Conservation (phyloP, 2,113 vertebrate species). For the Pycnonotus jocosus region DNA sequence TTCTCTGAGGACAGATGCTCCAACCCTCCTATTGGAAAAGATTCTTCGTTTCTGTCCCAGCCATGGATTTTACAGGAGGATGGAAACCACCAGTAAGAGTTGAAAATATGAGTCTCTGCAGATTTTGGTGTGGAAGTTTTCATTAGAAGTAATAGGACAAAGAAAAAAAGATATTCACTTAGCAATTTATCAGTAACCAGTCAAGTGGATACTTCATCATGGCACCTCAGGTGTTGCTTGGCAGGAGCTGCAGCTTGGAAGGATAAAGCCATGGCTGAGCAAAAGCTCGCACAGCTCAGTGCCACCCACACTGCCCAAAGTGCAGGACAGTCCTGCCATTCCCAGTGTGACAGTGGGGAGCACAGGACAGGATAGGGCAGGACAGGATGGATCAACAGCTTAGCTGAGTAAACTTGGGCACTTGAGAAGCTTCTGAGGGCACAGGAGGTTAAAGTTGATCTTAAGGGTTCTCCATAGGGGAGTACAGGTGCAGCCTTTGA, state of each 20-base stretch:
- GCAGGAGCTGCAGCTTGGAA: neutral
- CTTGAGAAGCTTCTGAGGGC: neutral
- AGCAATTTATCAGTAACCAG: neutral
- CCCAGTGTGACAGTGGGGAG: neutral
- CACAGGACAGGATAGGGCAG: neutral
- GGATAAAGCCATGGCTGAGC: neutral
- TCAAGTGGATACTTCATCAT: neutral
- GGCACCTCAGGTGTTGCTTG: neutral
- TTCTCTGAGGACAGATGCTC: neutral
- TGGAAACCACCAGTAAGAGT: neutral
- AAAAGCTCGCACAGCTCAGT: neutral
- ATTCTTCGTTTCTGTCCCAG: neutral
- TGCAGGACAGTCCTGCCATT: neutral
- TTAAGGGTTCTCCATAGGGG: neutral
- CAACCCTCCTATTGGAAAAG: neutral
- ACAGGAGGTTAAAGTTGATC: neutral
- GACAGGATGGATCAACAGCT: neutral
- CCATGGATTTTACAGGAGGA: neutral
- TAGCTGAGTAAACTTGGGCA: neutral
- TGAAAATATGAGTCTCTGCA: neutral
- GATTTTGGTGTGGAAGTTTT: neutral
- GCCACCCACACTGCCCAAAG: rapidly evolving
- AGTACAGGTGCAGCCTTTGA: neutral
- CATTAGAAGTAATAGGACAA: neutral
- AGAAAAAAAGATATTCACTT: neutral